phyloP scores from a whole-genome alignment of 2,797 vertebrate species.

The Rhinophrynus dorsalis region DNA sequence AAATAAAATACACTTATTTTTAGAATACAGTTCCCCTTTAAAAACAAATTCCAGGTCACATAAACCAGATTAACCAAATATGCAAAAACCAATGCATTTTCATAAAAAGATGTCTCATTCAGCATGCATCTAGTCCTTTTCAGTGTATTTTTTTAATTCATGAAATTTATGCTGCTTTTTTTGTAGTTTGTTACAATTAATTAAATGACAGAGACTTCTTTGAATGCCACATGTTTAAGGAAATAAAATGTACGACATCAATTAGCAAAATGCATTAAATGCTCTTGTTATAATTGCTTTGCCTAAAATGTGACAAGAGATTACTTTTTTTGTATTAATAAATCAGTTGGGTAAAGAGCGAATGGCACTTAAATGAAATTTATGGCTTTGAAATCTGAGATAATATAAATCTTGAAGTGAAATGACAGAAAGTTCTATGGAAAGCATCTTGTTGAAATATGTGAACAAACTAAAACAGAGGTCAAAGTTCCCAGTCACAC shows the following conservation, averaged over 20 bases:
- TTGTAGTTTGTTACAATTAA: slow-evolving; percentile 30
- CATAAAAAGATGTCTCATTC: slow-evolving; percentile 1
- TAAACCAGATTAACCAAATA: slow-evolving; percentile 22
- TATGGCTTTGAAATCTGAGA: slow-evolving; percentile 27
- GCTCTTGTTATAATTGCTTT: slow-evolving; percentile 18
- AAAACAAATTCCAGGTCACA: neutral
- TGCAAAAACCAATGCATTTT: slow-evolving; percentile 16
- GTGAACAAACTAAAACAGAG: neutral
- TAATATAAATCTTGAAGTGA: slow-evolving; percentile 30
- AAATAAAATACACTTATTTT: too few relatives aligned
- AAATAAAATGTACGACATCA: slow-evolving; percentile 27
- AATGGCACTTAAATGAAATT: slow-evolving; percentile 16
- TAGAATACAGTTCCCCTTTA: too few relatives aligned
- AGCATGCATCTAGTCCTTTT: slow-evolving; percentile 7
- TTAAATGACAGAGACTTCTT: slow-evolving; percentile 21
- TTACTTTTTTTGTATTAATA: slow-evolving; percentile 13
- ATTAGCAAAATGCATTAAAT: slow-evolving; percentile 31
- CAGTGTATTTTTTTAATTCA: slow-evolving; percentile 23
- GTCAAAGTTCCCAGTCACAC: too few relatives aligned
- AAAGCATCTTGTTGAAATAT: neutral
- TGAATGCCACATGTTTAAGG: slow-evolving; percentile 35
- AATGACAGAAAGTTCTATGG: slow-evolving; percentile 6
- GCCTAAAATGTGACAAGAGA: slow-evolving; percentile 19
- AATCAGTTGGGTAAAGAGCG: slow-evolving; percentile 13
- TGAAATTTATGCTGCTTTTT: slow-evolving; percentile 30